Evolutionary conservation across 1,140 invertebrate genomes (phyloP), one percentile per base, ranked within the genome.

Genomic region (Thaumatotibia leucotreta): DNA sequence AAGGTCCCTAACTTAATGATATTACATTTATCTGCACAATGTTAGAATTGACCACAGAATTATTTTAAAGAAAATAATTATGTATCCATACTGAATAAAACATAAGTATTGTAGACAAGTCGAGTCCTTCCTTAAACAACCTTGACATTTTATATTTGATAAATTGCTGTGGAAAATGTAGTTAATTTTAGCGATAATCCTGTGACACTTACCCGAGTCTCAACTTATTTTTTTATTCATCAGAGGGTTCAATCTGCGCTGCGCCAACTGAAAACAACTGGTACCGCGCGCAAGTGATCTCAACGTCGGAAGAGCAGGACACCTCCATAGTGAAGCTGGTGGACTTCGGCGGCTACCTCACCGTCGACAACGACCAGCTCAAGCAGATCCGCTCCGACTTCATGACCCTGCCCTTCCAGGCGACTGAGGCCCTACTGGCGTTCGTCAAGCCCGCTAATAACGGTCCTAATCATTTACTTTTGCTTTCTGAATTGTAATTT

Each of bases 321-420:
- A 92, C 94, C n/a, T 96, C 95, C 79, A 92, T 97, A 65, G 94
- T 99, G 31, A 96, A 96, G 89, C 95, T 97, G 83, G 94, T 99
- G 1, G 98, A 99, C 91, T 97, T 98, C 84, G 98, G 98, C 24
- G 98, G 98, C 52, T 99, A 96, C 86, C 94, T 94, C 77, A 93
- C 92, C 33, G 92, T 98, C n/a, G 93, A 94, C 69, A 95, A 95
- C 69, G 90, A 93, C 22, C 90, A 93, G 66, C 93, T 99, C 76
- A 94, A 96, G 78, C 96, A 98, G 92, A 98, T 99, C 66, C 94
- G 97, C 70, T 95, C 94, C 67, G 97, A 99, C 89, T 99, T 98
- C 83, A 95, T 98, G 92, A 93, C 94, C 24, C 91, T 99, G 77
- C 98, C 98, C 17, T 99, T 99, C 92, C 98, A 99, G 94, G 97